These are phyloP conservation scores for Cosmia pyralina DNA, from an alignment of 2,888 invertebrate genomes.

Conservation along the genomic window DNA sequence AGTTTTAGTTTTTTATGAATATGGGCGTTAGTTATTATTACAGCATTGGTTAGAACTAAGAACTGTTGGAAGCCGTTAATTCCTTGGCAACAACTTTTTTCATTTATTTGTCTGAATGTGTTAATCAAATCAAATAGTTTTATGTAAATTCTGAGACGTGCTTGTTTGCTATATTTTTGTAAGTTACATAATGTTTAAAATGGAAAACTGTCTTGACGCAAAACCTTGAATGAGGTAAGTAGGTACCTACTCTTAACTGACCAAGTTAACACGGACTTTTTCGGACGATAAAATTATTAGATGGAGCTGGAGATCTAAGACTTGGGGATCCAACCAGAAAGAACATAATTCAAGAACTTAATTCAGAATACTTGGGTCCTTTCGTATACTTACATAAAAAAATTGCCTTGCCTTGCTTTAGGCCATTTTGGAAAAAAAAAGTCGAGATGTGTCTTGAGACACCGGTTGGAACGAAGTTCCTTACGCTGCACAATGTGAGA, in stretches of 20 bases:
- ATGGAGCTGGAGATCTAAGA: background rate
- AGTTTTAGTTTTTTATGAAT: no score
- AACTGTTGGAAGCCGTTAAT: background rate
- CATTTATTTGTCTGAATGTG: background rate
- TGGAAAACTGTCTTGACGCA: background rate
- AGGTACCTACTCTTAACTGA: background rate
- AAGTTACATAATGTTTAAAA: slow-evolving; percentile 16
- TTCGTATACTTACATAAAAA: background rate
- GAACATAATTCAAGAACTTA: background rate
- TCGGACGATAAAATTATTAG: background rate
- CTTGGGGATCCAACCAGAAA: background rate
- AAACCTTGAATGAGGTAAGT: slow-evolving; percentile 18
- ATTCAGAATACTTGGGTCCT: background rate
- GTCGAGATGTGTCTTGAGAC: no score
- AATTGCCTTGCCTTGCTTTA: no score
- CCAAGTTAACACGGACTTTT: background rate
- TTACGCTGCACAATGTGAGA: no score
- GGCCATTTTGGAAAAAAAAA: no score
- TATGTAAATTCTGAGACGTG: slow-evolving; percentile 16
- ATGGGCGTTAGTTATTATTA: background rate
- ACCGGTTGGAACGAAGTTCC: no score
- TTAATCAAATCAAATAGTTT: background rate
- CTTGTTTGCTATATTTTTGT: background rate
- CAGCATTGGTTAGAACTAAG: background rate
- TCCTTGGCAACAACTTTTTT: slow-evolving; percentile 9